phyloP scores from a whole-genome alignment of 2,113 vertebrate genomes.

The Sylvietta virens region DNA sequence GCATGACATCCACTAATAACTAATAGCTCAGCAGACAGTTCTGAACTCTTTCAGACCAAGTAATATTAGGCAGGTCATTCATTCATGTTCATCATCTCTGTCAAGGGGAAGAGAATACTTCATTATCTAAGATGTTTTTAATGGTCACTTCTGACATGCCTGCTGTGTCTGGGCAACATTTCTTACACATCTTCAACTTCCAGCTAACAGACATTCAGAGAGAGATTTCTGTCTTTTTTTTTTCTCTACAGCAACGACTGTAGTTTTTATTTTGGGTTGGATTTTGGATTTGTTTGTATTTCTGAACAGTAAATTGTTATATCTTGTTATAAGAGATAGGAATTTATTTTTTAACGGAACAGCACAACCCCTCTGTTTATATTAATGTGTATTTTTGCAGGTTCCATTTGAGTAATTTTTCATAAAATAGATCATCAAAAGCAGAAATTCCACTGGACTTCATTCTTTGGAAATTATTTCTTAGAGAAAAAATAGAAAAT shows the following conservation, averaged over 20 bases:
- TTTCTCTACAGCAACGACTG: neutral
- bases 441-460: neutral
- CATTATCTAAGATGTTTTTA: neutral
- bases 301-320: neutral
- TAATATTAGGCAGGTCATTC: neutral
- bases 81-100: neutral
- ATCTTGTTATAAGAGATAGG: neutral
- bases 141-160: neutral
- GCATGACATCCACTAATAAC: neutral
- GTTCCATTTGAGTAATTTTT: neutral
- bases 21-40: neutral
- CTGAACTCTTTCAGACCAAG: neutral
- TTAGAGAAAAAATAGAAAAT: neutral
- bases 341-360: neutral
- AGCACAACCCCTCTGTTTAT: neutral
- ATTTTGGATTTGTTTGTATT: neutral
- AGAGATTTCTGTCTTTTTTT: neutral
- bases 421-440: neutral
- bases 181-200: neutral
- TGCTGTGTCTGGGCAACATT: neutral
- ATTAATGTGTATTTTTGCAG: neutral
- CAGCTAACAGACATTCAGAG: neutral
- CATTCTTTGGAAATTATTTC: neutral
- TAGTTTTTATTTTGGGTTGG: neutral
- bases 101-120: neutral